Base-by-base conservation (phyloP, 2,888 invertebrate species). In the Abrostola triplasia region DNA sequence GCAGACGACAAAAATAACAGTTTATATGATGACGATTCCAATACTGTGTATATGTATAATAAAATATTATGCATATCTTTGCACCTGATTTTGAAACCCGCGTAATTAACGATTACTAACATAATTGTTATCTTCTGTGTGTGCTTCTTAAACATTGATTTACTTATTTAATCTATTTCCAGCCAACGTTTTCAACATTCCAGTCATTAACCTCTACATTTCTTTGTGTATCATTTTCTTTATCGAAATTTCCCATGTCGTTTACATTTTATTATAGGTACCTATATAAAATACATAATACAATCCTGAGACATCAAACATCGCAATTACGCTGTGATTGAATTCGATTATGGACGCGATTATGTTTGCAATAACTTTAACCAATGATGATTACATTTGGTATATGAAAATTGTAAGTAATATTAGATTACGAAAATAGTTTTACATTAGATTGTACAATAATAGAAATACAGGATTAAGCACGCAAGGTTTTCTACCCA, bases 241-340 rank as follows among this genome's bases (percentile, higher is more conserved):
- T 51, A 61, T 60, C 36, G 11, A 51, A 38, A 71, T 61, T 59
- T 64, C 59, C 52, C 48, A 68, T 67, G 68, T 67, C 59, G 57
- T 67, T 67, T 60, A 69, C 50, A 68, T 68, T 70, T 66, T 68
- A 73, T 64, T 79, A 76, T 66, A 56, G 35, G 41, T 48, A n/a
- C n/a, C n/a, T n/a, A n/a, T n/a, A n/a, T n/a, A n/a, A n/a, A n/a
- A n/a, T n/a, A n/a, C n/a, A 38, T 72, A 78, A 71, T 67, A 72
- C 55, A 63, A 67, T 65, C 63, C 54, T 63, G 49, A 75, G 65
- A 75, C 70, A 75, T 75, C 64, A 80, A 75, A 78, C 75, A 55
- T 51, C 59, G 69, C 73, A 70, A 80, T 77, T 72, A 73, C 57
- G 40, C 13, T 59, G 55, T 69, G 72, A 74, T 75, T 80, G 73